These are phyloP conservation scores for Oscheius sp. DNA, from an alignment of 2,888 invertebrate genomes.

Conservation along the genomic window DNA sequence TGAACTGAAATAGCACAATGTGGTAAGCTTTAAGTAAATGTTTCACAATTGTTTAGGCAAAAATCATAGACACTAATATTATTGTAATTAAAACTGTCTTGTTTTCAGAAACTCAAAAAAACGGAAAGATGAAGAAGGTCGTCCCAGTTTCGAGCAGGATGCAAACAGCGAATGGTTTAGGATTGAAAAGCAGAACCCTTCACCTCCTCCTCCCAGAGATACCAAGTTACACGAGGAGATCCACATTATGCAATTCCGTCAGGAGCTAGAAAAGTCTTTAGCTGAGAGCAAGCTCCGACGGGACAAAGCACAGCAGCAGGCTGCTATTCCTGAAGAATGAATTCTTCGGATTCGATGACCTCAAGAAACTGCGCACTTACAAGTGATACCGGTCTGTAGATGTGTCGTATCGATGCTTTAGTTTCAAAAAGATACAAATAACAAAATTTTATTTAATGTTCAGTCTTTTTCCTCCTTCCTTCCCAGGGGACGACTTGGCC, in stretches of 20 bases:
- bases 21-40: neutral
- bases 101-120: conserved; percentile 32
- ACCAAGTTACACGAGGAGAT: neutral
- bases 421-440: conserved; percentile 1
- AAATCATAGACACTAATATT: too few relatives aligned
- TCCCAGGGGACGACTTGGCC: neutral
- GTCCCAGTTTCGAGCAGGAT: conserved; percentile 25
- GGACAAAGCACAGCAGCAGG: conserved; percentile 12
- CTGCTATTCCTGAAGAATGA: conserved; percentile 27
- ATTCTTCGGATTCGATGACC: neutral
- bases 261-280: conserved; percentile 16
- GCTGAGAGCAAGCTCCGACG: conserved; percentile 27
- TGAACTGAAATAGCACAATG: neutral
- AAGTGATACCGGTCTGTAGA: conserved; percentile 13
- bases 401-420: conserved; percentile 32
- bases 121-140: conserved; percentile 22
- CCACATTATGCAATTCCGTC: conserved; percentile 20
- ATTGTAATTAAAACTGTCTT: neutral
- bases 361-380: neutral
- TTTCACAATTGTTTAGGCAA: neutral
- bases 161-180: conserved; percentile 35
- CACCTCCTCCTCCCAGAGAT: conserved; percentile 1
- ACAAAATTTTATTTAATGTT: neutral
- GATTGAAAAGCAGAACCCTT: conserved; percentile 15
- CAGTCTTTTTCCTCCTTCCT: neutral